Conservation (phyloP, 2,113 vertebrate genomes). For the Cepphus grylle region DNA sequence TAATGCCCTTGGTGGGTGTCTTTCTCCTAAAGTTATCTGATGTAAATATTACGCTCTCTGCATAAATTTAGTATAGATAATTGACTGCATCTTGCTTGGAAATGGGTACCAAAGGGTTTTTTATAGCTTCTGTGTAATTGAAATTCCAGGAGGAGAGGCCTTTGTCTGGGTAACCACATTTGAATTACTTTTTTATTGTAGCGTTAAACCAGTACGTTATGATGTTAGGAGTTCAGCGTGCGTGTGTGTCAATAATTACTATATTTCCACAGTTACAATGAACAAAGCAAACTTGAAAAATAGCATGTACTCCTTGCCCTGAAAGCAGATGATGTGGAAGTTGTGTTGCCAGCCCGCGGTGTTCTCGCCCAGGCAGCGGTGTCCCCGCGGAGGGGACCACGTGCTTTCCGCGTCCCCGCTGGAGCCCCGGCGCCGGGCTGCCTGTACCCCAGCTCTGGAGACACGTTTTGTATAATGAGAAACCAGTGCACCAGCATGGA, state of each 20-base stretch:
- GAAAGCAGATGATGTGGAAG: accelerated
- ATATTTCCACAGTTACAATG: constrained; percentile 25
- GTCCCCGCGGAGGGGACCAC: accelerated
- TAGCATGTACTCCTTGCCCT: neutral
- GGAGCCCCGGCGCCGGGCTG: accelerated
- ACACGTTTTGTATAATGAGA: accelerated
- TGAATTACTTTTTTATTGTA: constrained; percentile 25
- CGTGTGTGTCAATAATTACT: constrained; percentile 57
- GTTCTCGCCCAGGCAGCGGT: neutral
- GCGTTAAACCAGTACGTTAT: neutral
- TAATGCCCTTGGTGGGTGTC: constrained; percentile 7
- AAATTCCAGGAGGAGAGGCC: constrained; percentile 17
- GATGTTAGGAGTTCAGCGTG: constrained; percentile 29
- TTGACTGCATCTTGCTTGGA: constrained; percentile 53
- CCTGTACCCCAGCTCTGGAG: neutral
- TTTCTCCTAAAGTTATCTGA: neutral
- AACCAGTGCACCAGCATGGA: neutral
- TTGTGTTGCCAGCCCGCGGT: neutral
- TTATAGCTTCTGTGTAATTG: constrained; percentile 25
- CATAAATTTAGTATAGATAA: constrained; percentile 47
- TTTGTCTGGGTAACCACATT: constrained; percentile 24
- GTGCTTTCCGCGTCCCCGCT: neutral
- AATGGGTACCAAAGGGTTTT: neutral
- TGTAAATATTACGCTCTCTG: constrained; percentile 34
- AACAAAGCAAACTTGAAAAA: constrained; percentile 39